A percentile compares a stretch with the other conserved stretches of the same genome.
These are phyloP conservation scores for Azemiops feae DNA, from an alignment of 2,113 vertebrate genomes.

Conservation along the genomic window DNA sequence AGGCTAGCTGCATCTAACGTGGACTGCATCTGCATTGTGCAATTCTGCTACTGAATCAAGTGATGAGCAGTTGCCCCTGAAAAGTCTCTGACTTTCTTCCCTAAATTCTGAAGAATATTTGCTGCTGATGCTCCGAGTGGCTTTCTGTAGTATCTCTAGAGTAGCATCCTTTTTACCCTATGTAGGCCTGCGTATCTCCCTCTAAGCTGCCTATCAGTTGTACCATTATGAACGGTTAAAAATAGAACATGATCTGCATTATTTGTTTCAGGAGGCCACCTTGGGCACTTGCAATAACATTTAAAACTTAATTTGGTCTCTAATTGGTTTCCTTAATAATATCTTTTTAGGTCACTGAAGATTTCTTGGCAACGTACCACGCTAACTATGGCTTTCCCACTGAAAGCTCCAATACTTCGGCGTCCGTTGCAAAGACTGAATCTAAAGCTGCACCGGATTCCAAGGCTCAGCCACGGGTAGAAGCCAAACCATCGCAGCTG, in stretches of 20 bases:
- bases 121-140: neutral
- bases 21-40: neutral
- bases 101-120: neutral
- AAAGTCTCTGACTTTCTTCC: neutral
- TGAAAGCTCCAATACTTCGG: conserved; percentile 67
- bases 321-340: neutral
- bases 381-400: conserved; percentile 89
- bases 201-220: neutral
- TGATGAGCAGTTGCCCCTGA: neutral
- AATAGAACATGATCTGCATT: neutral
- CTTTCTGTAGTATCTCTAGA: neutral
- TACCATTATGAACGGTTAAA: neutral
- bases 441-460: conserved; percentile 36
- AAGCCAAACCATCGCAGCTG: conserved; percentile 45
- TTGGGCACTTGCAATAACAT: neutral
- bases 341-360: conserved; percentile 86
- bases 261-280: neutral
- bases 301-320: neutral
- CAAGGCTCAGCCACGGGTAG: conserved; percentile 43
- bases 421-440: conserved; percentile 48
- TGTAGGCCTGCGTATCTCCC: neutral
- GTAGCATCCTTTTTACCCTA: neutral
- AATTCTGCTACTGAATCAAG: neutral
- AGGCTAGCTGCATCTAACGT: neutral
- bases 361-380: conserved; percentile 92